Percentiles rank a stretch among this genome's conserved stretches.
These are phyloP conservation scores for Telmatochromis brichardi DNA, from an alignment of 2,113 vertebrate genomes.

Conservation along the genomic window DNA sequence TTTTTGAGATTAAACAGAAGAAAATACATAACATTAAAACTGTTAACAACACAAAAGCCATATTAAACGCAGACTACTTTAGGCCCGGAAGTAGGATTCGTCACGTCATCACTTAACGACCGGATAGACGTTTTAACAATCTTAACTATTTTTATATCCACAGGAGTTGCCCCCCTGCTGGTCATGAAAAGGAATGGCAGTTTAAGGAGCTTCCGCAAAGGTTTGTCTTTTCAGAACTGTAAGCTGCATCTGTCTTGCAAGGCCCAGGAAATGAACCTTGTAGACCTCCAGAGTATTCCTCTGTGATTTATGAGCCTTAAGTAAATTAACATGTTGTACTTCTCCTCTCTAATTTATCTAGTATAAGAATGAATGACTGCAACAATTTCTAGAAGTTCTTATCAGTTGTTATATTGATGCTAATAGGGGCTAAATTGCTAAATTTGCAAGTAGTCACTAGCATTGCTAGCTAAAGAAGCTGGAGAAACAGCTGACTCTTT, in stretches of 20 bases:
- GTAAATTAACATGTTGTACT: neutral
- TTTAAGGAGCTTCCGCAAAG: neutral
- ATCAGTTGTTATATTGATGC: neutral
- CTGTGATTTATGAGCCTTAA: neutral
- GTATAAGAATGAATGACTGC: neutral
- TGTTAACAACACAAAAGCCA: neutral
- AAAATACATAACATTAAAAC: fast-evolving
- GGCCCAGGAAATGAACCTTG: neutral
- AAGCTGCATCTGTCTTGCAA: neutral
- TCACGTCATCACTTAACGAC: neutral
- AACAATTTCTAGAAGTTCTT: neutral
- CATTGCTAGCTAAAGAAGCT: neutral
- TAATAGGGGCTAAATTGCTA: neutral
- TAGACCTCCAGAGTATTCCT: neutral
- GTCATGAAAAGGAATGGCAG: neutral
- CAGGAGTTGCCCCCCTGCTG: neutral
- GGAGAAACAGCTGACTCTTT: neutral
- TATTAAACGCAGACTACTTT: neutral
- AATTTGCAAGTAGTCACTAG: neutral
- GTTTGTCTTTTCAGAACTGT: neutral
- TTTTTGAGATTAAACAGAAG: neutral
- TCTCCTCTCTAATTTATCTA: neutral
- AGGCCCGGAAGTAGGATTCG: neutral
- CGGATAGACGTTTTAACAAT: neutral
- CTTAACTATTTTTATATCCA: neutral